Percentiles rank a stretch among this genome's conserved stretches.
Conservation (phyloP, 2,888 invertebrate genomes). For the Drosophila meridiana region DNA sequence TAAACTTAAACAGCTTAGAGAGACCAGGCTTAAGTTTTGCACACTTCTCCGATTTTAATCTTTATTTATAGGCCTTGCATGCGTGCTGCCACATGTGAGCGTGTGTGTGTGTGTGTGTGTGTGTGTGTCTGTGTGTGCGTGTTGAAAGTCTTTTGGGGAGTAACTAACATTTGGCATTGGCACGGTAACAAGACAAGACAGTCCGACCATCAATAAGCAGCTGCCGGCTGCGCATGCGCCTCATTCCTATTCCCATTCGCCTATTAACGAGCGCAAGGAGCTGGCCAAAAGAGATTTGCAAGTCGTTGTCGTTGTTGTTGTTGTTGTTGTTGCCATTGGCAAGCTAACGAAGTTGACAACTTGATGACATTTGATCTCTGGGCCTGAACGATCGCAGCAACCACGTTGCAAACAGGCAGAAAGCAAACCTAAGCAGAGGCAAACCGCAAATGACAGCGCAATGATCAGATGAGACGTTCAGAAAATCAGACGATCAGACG, state of each 20-base stretch:
- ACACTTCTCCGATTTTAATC: slow-evolving; percentile 70
- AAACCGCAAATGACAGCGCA: slow-evolving; percentile 58
- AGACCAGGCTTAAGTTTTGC: slow-evolving; percentile 50
- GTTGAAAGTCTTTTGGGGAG: slow-evolving; percentile 53
- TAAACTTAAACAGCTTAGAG: slow-evolving; percentile 43
- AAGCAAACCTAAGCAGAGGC: slow-evolving; percentile 23
- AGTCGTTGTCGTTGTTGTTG: slow-evolving; percentile 38
- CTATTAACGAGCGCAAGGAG: slow-evolving; percentile 62
- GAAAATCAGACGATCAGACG: slow-evolving; percentile 61
- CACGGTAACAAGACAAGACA: slow-evolving; percentile 71
- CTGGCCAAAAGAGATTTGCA: slow-evolving; percentile 56
- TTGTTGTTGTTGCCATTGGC: slow-evolving; percentile 53
- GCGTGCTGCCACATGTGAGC: slow-evolving; percentile 25
- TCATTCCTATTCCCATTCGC: slow-evolving; percentile 39
- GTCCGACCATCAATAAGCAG: slow-evolving; percentile 72
- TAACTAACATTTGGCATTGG: slow-evolving; percentile 55
- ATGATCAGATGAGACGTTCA: slow-evolving; percentile 68
- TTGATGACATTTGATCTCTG: slow-evolving; percentile 82
- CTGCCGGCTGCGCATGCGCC: slow-evolving; percentile 55
- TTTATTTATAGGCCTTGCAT: slow-evolving; percentile 72
- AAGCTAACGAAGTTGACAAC: slow-evolving; percentile 83
- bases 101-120: slow-evolving; percentile 27
- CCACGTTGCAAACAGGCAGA: slow-evolving; percentile 4
- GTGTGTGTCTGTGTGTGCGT: slow-evolving; percentile 46
- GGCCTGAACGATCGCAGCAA: slow-evolving; percentile 36